phyloP scores from a whole-genome alignment of 2,113 vertebrate genomes.

The Anoplopoma fimbria region DNA sequence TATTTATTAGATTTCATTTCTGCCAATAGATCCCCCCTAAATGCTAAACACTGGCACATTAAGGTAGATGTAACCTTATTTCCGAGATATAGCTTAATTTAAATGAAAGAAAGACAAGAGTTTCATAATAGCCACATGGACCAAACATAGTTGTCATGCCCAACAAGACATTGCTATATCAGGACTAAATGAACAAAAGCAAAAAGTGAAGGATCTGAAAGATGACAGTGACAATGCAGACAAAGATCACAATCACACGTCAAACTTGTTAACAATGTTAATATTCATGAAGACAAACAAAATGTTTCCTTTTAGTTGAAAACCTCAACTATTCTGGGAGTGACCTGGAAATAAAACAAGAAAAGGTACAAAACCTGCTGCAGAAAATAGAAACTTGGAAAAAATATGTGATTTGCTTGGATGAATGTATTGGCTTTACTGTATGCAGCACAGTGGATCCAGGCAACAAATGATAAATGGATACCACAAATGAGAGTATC shows the following conservation, averaged over 20 bases:
- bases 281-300: not conserved
- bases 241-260: slow-evolving; percentile 3
- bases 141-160: not conserved
- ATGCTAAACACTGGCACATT: too few species aligned
- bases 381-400: slow-evolving; percentile 3
- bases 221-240: not conserved
- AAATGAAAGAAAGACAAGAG: too few species aligned
- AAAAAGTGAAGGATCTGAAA: not conserved
- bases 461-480: slow-evolving; percentile 14
- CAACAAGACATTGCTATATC: not conserved
- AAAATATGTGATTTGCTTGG: not conserved
- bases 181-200: not conserved
- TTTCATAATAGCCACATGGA: too few species aligned
- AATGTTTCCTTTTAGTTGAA: not conserved
- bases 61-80: not conserved
- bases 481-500: slow-evolving; percentile 22
- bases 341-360: not conserved
- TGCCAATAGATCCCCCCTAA: too few species aligned
- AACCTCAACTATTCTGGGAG: not conserved
- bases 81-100: too few species aligned
- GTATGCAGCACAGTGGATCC: slow-evolving; percentile 6
- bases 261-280: not conserved
- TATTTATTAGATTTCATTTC: not conserved
- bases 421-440: not conserved
- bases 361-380: not conserved